phyloP scores from a whole-genome alignment of 1,140 invertebrate genomes.

The Pseudomyrmex flavicornis region DNA sequence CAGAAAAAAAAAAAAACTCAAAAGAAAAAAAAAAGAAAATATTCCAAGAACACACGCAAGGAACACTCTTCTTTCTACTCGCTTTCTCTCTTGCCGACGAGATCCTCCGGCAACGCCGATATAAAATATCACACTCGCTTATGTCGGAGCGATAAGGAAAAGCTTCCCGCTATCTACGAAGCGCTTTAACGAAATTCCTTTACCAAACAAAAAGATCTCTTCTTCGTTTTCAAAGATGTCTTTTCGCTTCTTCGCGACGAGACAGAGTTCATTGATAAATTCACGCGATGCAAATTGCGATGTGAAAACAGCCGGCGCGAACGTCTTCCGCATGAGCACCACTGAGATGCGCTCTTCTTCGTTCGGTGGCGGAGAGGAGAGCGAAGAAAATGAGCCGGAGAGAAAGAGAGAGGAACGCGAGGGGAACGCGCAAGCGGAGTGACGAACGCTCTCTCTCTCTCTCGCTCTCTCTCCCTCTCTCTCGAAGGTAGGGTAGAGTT shows the following conservation, averaged over 20 bases:
- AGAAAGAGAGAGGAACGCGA: conserved; percentile 1
- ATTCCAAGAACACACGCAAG: conserved; percentile 22
- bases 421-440: conserved; percentile 32
- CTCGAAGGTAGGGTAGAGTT: conserved; percentile 56
- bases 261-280: not conserved
- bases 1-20: conserved; percentile 13
- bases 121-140: no score
- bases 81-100: not conserved
- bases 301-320: not conserved
- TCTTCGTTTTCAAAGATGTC: no score
- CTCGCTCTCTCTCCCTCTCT: no score
- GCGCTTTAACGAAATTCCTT: no score
- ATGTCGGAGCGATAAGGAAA: no score
- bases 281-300: not conserved
- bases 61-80: not conserved
- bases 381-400: conserved; percentile 39
- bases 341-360: conserved; percentile 60
- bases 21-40: conserved; percentile 28
- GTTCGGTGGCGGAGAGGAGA: conserved; percentile 35
- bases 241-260: no score
- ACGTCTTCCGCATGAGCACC: conserved; percentile 64
- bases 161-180: no score
- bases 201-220: no score
- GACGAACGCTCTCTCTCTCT: conserved; percentile 13
- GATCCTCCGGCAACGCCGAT: not conserved